Conservation (phyloP, 2,888 invertebrate species). For the Auanema freiburgensis region DNA sequence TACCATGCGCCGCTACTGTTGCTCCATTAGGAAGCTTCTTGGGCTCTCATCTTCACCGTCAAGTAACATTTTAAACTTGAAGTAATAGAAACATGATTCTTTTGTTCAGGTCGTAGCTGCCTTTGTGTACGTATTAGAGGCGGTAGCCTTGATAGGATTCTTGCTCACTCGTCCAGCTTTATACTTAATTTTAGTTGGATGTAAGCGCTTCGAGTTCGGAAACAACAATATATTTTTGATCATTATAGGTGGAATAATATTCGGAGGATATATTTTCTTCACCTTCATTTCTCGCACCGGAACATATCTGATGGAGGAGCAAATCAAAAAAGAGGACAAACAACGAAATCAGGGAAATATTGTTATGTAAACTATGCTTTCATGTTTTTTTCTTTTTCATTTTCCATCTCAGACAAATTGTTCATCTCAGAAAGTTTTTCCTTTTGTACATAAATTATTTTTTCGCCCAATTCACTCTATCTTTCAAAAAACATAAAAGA, state of each 20-base stretch:
- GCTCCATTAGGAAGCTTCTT: conserved; percentile 56
- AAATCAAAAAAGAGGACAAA: too few species aligned
- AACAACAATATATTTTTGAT: conserved; percentile 1
- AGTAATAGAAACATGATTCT: too few species aligned
- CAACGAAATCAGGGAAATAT: too few species aligned
- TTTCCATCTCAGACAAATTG: too few species aligned
- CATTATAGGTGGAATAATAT: conserved; percentile 10
- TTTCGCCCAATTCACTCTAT: too few species aligned
- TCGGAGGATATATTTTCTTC: conserved; percentile 14
- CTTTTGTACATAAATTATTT: too few species aligned
- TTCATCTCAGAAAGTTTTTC: too few species aligned
- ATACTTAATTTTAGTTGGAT: conserved; percentile 10
- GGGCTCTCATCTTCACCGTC: conserved; percentile 58
- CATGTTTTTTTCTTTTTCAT: too few species aligned
- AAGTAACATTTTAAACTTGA: too few species aligned
- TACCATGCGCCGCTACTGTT: conserved; percentile 47
- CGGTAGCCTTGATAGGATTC: conserved; percentile 11
- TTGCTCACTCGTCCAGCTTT: conserved; percentile 11
- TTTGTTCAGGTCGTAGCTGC: conserved; percentile 15
- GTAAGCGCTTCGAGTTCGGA: not conserved
- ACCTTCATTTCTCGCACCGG: conserved; percentile 5
- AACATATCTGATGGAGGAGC: conserved; percentile 10
- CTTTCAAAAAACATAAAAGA: too few species aligned
- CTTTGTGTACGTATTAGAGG: conserved; percentile 10
- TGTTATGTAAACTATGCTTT: too few species aligned